Base-by-base conservation (phyloP, 2,113 vertebrate genomes). In the Marmota flaviventris region DNA sequence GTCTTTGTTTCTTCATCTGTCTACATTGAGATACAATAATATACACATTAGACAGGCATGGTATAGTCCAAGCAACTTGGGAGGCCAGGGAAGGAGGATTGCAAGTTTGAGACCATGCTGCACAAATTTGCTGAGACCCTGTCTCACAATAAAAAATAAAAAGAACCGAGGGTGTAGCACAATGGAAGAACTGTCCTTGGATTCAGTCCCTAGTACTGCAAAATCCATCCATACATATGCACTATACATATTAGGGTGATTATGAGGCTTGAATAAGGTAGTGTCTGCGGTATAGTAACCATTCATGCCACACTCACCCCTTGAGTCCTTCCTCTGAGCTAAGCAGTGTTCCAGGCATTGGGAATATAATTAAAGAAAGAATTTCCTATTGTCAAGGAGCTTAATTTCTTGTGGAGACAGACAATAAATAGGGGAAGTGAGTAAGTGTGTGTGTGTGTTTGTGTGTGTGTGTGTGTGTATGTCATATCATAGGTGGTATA, bases 1-100 rank as follows among this genome's bases (percentile, higher is more conserved):
- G 53, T 25, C 51, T 72, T 84, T 75, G 51, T 92, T 86, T 84
- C 53, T 81, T 89, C 32, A 48, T 91, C 79, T 75, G 32, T 95
- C 72, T 6, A 56, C 61, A 39, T 16, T 58, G 16, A 5, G 48
- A 18, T 69, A 86, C 25, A 81, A 8, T 69, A 87, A 61, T 34
- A 63, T 27, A 63, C 61, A 63, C 8, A 1, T 63, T 63, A 24
- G 61, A 8, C 24, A 27, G 61, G 61, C 24, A 27, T 63, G 24
- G 24, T 63, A 7, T 63, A 63, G 10, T 63, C 25, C 8, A 9
- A 63, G 24, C 8, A 63, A 63, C 24, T 63, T 63, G 24, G 25
- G 61, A 63, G 56, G 20, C 20, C 56, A 22, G 7, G 56, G 56
- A 58, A 58, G 56, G 56, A 58, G 25, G 22, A 63, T 63, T 63